Conservation (phyloP, 2,888 invertebrate species). For the Drosophila nr. perissopoda region DNA sequence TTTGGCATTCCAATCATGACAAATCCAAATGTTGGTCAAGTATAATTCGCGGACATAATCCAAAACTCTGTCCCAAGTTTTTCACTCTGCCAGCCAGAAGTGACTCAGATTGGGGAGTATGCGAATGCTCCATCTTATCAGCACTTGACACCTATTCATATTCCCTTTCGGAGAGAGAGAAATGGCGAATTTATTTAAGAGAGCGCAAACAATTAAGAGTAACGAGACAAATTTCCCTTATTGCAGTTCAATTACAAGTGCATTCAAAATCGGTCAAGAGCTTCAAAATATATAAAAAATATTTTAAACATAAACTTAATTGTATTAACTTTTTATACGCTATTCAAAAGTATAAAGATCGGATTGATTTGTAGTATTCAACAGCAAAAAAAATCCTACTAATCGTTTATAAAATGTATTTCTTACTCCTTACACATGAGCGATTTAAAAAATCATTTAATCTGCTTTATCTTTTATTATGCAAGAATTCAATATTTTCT, state of each 20-base stretch:
- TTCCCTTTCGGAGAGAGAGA: background rate
- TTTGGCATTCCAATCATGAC: conserved; percentile 54
- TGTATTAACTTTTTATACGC: background rate
- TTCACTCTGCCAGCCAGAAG: background rate
- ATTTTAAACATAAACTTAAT: background rate
- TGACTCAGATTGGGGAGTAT: conserved; percentile 28
- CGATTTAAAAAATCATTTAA: background rate
- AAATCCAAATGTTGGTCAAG: conserved; percentile 55
- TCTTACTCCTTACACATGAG: background rate
- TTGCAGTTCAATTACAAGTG: background rate
- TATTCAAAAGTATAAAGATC: background rate
- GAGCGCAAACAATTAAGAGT: background rate
- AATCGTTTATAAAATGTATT: no score
- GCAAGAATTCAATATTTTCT: background rate
- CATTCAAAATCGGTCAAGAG: background rate
- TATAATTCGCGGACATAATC: conserved; percentile 20
- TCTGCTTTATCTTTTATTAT: background rate
- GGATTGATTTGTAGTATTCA: background rate
- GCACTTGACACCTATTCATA: conserved; percentile 4
- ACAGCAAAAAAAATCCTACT: no score
- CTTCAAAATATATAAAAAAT: background rate
- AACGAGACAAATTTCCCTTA: background rate
- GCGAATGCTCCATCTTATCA: conserved; percentile 35
- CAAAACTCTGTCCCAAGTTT: conserved; percentile 4
- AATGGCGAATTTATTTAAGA: background rate